These are phyloP conservation scores for Pharmacophagus antenor DNA, from an alignment of 2,888 invertebrate genomes.

Conservation along the genomic window DNA sequence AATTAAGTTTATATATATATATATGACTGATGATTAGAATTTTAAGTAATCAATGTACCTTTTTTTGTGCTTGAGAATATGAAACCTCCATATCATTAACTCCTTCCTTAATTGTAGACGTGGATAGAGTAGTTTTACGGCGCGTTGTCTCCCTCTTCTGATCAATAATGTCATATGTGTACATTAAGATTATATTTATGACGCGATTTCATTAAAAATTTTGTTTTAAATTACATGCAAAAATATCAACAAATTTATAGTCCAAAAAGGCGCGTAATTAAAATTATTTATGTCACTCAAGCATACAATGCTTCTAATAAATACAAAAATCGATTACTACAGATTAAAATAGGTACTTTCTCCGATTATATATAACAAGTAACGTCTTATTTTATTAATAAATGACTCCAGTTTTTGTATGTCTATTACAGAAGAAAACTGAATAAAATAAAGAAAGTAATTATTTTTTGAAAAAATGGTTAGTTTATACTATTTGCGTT, in stretches of 20 bases:
- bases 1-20: no score
- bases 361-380: background rate
- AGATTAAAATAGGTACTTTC: background rate
- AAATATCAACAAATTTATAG: background rate
- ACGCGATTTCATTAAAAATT: background rate
- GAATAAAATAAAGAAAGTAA: no score
- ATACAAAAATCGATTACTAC: background rate
- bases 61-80: constrained; percentile 16
- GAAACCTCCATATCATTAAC: background rate
- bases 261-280: background rate
- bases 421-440: no score
- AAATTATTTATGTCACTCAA: background rate
- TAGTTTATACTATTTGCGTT: no score
- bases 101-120: constrained; percentile 4
- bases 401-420: no score
- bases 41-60: constrained; percentile 11
- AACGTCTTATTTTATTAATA: no score
- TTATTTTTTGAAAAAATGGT: no score
- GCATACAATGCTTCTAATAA: background rate
- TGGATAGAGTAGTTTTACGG: constrained; percentile 7
- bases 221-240: no score
- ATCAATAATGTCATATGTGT: no score
- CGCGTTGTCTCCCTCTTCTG: constrained; percentile 16
- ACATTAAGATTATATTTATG: no score
- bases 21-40: no score